Evolutionary conservation across 1,140 invertebrate species (phyloP).

Genomic region (Reticulitermes speratus): DNA sequence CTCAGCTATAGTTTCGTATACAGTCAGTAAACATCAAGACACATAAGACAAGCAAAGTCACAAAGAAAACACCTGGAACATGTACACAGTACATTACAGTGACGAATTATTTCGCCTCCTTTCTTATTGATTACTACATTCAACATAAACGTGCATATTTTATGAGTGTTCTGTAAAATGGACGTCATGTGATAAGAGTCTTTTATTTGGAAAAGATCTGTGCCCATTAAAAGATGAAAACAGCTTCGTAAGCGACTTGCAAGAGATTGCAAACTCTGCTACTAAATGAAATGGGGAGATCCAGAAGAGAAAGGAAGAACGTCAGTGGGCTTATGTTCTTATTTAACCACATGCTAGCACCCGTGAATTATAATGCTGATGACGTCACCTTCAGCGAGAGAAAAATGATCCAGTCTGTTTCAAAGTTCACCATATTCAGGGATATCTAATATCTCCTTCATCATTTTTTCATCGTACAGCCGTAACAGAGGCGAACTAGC

Average conservation of each 20-base stretch:
- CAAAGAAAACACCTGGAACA: too few species aligned
- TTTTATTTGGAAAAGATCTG: neutral
- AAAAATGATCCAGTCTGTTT: conserved; percentile 8
- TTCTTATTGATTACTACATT: too few species aligned
- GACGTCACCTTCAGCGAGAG: conserved; percentile 2
- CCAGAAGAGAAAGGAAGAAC: neutral
- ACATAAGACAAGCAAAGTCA: too few species aligned
- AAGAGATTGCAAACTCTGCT: neutral
- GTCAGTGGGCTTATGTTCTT: neutral
- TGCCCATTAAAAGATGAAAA: conserved; percentile 7
- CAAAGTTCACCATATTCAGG: conserved; percentile 6
- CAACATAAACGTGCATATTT: too few species aligned
- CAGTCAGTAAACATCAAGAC: too few species aligned
- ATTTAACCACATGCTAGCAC: neutral
- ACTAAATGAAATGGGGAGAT: neutral
- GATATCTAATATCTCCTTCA: neutral
- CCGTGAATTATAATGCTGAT: neutral
- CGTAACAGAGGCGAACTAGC: neutral
- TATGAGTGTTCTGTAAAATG: neutral
- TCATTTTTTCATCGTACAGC: neutral
- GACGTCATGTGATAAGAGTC: neutral
- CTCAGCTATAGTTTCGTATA: too few species aligned
- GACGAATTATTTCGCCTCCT: too few species aligned
- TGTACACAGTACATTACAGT: too few species aligned
- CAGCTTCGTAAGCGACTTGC: neutral